A percentile compares a stretch with the other conserved stretches of the same genome.
Conservation (phyloP, 2,113 vertebrate genomes). For the Jacana jacana region DNA sequence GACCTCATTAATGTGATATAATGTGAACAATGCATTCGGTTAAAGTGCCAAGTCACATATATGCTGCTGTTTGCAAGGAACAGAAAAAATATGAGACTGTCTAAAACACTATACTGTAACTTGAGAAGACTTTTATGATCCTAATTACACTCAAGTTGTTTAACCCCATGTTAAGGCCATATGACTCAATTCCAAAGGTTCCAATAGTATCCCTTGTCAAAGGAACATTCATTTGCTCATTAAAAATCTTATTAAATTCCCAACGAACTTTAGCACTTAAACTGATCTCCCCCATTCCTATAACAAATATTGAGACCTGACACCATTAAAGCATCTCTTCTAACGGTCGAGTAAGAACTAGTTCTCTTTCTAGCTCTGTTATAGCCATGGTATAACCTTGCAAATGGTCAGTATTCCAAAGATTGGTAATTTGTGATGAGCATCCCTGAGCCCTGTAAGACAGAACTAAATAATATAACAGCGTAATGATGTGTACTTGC, state of each 20-base stretch:
- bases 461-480: not conserved
- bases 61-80: not conserved
- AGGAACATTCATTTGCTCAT: not conserved
- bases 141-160: not conserved
- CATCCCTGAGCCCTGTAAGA: not conserved
- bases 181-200: not conserved
- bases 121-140: not conserved
- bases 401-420: not conserved
- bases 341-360: not conserved
- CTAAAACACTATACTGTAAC: not conserved
- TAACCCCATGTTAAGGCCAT: not conserved
- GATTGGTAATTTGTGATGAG: not conserved
- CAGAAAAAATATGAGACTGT: not conserved
- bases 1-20: not conserved
- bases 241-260: not conserved
- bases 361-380: not conserved
- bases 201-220: not conserved
- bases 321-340: not conserved
- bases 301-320: not conserved
- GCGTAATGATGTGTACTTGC: not conserved
- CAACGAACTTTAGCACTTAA: not conserved
- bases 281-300: not conserved
- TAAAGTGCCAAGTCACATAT: not conserved
- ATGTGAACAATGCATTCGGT: not conserved
- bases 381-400: not conserved